Evolutionary conservation across 2,888 invertebrate species (phyloP).

Genomic region (Ischnura elegans): DNA sequence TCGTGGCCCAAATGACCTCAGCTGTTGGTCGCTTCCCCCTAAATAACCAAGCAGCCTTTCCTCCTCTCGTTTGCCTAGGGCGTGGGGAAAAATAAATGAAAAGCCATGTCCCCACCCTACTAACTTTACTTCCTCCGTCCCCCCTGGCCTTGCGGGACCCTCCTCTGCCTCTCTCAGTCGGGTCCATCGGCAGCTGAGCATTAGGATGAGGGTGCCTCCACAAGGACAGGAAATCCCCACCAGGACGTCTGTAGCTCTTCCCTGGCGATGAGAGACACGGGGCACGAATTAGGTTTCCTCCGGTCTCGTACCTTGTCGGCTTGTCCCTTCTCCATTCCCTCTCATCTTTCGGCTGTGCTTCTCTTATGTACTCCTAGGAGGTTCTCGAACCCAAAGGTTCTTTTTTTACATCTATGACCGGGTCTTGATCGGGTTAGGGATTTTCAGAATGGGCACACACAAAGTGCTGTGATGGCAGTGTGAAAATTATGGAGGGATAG

Average conservation of each 20-base stretch:
- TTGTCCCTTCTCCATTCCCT: not conserved
- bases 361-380: too few species aligned
- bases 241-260: not conserved
- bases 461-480: too few species aligned
- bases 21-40: too few species aligned
- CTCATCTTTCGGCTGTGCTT: not conserved
- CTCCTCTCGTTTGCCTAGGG: not conserved
- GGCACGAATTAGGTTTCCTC: constrained; percentile 7
- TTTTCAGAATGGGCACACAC: too few species aligned
- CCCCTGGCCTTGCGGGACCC: not conserved
- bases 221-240: constrained; percentile 16
- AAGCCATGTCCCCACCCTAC: not conserved
- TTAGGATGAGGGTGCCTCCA: not conserved
- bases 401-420: too few species aligned
- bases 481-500: too few species aligned
- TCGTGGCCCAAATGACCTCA: too few species aligned
- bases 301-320: not conserved
- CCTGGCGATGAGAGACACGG: not conserved
- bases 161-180: not conserved
- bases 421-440: too few species aligned
- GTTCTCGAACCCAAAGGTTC: too few species aligned
- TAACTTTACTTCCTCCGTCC: not conserved
- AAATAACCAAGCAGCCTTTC: too few species aligned
- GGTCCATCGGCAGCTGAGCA: constrained; percentile 26
- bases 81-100: constrained; percentile 8